Evolutionary conservation across 2,797 vertebrate genomes (phyloP).

Genomic region (Balearica regulorum): DNA sequence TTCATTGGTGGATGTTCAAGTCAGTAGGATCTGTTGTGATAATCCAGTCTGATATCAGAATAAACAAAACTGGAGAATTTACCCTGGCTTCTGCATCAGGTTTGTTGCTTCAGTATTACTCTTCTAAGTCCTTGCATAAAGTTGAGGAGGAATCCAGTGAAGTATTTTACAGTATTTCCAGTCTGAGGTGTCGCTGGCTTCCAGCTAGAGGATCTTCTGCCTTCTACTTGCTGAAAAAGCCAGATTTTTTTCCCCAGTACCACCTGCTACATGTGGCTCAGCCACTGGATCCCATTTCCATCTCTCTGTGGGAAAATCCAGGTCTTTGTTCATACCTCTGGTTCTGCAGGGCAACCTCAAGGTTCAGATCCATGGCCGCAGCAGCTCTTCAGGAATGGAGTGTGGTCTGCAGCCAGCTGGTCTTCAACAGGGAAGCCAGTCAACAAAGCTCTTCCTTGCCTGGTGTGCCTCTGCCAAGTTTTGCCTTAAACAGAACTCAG

Average conservation of each 20-base stretch:
- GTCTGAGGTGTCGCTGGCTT: not conserved
- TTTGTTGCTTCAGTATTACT: not conserved
- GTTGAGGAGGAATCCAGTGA: not conserved
- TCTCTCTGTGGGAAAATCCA: not conserved
- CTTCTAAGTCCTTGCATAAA: not conserved
- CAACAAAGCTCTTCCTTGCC: not conserved
- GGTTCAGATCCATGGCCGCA: not conserved
- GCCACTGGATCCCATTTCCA: not conserved
- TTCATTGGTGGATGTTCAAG: not conserved
- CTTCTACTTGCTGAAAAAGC: not conserved
- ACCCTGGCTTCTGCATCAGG: not conserved
- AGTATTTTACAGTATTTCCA: not conserved
- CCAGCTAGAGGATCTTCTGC: not conserved
- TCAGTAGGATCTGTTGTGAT: not conserved
- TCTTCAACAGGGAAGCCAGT: not conserved
- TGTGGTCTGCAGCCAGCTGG: not conserved
- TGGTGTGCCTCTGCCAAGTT: not conserved
- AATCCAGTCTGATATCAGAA: not conserved
- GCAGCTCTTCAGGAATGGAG: not conserved
- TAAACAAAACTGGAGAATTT: not conserved
- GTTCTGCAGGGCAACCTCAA: not conserved
- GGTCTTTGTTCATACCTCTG: not conserved
- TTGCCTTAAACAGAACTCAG: not conserved
- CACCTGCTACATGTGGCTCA: not conserved
- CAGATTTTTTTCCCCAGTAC: not conserved